Evolutionary conservation across 2,797 vertebrate genomes (phyloP).

Genomic region (Esox lucius): DNA sequence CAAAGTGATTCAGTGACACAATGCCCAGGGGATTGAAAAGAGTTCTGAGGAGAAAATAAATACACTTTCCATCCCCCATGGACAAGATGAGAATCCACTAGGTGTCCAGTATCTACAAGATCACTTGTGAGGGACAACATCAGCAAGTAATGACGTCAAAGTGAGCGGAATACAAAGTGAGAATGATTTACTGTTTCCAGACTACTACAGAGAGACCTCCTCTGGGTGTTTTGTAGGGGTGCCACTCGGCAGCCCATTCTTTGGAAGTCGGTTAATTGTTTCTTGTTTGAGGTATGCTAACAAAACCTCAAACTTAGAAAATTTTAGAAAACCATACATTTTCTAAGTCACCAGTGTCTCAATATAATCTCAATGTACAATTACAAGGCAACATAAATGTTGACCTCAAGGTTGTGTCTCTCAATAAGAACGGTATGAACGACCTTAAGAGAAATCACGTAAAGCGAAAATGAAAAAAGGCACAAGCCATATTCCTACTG

Average conservation of each 20-base stretch:
- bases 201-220: background rate
- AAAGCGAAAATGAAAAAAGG: constrained; percentile 8
- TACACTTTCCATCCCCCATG: constrained; percentile 17
- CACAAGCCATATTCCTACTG: background rate
- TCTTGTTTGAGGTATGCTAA: background rate
- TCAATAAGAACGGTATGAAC: constrained; percentile 33
- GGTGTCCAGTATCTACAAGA: background rate
- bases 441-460: constrained; percentile 19
- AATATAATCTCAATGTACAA: too few species aligned
- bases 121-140: background rate
- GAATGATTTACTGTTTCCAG: background rate
- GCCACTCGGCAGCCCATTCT: background rate
- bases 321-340: too few species aligned
- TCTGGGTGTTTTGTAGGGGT: background rate
- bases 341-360: background rate
- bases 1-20: background rate
- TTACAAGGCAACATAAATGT: background rate
- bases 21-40: constrained; percentile 12
- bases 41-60: constrained; percentile 8
- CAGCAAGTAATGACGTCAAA: background rate
- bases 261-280: background rate
- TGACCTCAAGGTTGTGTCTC: constrained; percentile 8
- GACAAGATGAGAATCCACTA: constrained; percentile 24
- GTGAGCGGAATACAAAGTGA: background rate
- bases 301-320: too few species aligned